Evolutionary conservation across 2,797 vertebrate species (phyloP).

Genomic region (Alectoris magna): DNA sequence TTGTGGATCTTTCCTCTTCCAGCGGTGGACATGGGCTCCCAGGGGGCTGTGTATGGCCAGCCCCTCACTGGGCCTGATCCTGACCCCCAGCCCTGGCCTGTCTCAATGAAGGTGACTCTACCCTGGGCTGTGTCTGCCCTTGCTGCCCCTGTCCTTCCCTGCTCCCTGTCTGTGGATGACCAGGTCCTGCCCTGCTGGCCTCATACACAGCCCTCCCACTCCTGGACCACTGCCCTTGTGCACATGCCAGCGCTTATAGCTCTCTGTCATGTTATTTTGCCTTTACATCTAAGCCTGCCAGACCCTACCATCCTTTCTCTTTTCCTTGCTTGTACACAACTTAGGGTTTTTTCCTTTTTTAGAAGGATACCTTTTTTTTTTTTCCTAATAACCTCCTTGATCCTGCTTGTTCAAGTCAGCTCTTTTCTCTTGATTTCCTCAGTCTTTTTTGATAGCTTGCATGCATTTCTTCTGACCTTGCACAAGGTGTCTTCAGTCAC

Average conservation of each 20-base stretch:
- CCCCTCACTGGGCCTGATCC: not conserved
- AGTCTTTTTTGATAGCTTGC: not conserved
- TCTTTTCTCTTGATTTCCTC: not conserved
- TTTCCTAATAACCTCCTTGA: not conserved
- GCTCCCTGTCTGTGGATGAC: not conserved
- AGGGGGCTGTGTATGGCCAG: not conserved
- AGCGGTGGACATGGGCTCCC: not conserved
- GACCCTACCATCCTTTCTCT: not conserved
- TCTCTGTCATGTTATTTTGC: not conserved
- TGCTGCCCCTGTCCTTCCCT: not conserved
- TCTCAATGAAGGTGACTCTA: not conserved
- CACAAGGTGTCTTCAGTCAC: slow-evolving; percentile 36
- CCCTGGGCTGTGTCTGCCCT: not conserved
- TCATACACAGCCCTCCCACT: fast-evolving
- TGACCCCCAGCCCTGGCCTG: not conserved
- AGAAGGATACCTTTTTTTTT: not conserved
- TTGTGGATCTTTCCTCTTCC: not conserved
- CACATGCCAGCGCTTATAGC: not conserved
- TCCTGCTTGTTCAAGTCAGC: not conserved
- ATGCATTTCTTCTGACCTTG: slow-evolving; percentile 44
- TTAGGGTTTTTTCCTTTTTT: not conserved
- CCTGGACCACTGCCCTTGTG: not conserved
- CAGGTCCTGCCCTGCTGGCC: not conserved
- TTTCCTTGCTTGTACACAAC: not conserved
- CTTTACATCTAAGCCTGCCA: not conserved